phyloP scores from a whole-genome alignment of 2,113 vertebrate genomes.

The Pungitius pungitius region DNA sequence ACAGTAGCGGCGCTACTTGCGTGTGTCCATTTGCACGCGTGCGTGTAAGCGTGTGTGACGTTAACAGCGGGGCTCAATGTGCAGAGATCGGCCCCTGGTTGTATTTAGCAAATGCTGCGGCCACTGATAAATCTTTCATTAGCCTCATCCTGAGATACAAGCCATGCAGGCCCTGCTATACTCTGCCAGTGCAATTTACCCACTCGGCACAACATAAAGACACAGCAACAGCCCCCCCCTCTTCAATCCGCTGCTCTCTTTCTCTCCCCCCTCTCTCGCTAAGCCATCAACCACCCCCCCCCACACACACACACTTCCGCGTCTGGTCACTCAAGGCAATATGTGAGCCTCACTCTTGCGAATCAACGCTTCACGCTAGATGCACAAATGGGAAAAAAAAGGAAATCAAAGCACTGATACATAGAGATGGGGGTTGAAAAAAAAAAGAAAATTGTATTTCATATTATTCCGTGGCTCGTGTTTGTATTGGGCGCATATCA shows the following conservation, averaged over 20 bases:
- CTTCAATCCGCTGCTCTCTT: slow-evolving; percentile 42
- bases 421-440: slow-evolving; percentile 52
- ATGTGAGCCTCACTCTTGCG: slow-evolving; percentile 81
- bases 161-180: slow-evolving; percentile 75
- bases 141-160: slow-evolving; percentile 83
- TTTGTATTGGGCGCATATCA: slow-evolving; percentile 80
- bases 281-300: slow-evolving; percentile 52
- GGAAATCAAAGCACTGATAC: slow-evolving; percentile 78
- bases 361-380: slow-evolving; percentile 80
- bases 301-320: slow-evolving; percentile 56
- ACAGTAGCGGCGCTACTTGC: slow-evolving; percentile 63
- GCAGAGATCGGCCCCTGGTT: slow-evolving; percentile 83
- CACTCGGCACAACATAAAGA: slow-evolving; percentile 81
- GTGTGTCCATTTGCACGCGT: slow-evolving; percentile 63
- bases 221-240: slow-evolving; percentile 62
- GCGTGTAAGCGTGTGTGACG: slow-evolving; percentile 67
- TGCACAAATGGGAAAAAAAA: slow-evolving; percentile 77
- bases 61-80: slow-evolving; percentile 80
- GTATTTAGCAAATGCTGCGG: slow-evolving; percentile 85
- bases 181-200: slow-evolving; percentile 82
- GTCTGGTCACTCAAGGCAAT: slow-evolving; percentile 83
- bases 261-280: slow-evolving; percentile 63
- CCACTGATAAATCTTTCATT: slow-evolving; percentile 88
- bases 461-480: slow-evolving; percentile 76
- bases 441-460: slow-evolving; percentile 79